Evolutionary conservation across 2,888 invertebrate species (phyloP).

Genomic region (Didymodactylos carnosus): DNA sequence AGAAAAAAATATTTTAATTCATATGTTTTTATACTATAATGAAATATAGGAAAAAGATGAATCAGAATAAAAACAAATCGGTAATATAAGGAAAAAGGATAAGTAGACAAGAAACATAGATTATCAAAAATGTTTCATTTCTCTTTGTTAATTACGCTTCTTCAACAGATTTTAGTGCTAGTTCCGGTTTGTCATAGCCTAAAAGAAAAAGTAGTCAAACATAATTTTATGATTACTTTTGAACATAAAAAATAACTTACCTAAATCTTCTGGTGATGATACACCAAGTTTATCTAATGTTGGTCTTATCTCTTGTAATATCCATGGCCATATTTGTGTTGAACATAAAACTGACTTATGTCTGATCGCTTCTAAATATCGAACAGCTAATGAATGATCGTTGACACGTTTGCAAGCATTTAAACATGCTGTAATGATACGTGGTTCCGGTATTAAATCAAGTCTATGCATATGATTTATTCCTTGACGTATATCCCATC

Average conservation of each 20-base stretch:
- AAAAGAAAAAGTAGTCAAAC: no score
- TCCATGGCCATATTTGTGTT: constrained; percentile 41
- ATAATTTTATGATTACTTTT: no score
- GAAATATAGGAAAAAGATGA: no score
- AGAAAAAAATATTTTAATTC: no score
- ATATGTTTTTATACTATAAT: no score
- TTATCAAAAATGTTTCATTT: no score
- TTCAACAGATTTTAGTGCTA: constrained; percentile 44
- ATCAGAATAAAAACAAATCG: no score
- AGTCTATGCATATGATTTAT: constrained; percentile 47
- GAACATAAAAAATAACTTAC: no score
- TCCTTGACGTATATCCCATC: constrained; percentile 69
- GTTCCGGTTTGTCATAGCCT: constrained; percentile 90
- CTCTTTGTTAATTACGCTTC: constrained; percentile 2
- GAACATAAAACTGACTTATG: constrained; percentile 59
- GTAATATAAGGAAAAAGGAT: no score
- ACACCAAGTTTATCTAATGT: constrained; percentile 79
- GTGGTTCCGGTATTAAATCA: constrained; percentile 79
- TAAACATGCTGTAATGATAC: constrained; percentile 62
- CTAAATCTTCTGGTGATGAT: constrained; percentile 73
- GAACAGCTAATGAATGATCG: constrained; percentile 71
- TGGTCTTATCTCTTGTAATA: constrained; percentile 59
- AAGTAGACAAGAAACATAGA: no score
- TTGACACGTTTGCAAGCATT: constrained; percentile 77
- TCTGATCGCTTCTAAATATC: constrained; percentile 75